These are phyloP conservation scores for Enteromius thamalakanensis DNA, from an alignment of 2,797 vertebrate genomes.

Conservation along the genomic window DNA sequence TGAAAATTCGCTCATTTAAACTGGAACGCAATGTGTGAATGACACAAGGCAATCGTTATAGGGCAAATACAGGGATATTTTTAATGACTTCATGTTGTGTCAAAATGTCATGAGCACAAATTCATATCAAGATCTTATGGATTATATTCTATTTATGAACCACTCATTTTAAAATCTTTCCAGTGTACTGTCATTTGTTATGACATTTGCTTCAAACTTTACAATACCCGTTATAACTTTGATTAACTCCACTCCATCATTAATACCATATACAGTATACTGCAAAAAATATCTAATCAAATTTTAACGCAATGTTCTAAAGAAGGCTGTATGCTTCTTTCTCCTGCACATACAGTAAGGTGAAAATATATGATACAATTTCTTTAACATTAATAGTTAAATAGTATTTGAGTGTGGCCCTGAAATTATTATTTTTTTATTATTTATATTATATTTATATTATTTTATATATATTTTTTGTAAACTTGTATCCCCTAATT, in stretches of 20 bases:
- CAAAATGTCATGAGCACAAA: background rate
- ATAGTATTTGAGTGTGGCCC: background rate
- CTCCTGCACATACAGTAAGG: background rate
- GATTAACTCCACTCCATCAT: background rate
- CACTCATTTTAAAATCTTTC: background rate
- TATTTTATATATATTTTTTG: no score
- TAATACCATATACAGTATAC: background rate
- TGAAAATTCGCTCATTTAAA: background rate
- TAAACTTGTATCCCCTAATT: no score
- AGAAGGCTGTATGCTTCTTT: no score
- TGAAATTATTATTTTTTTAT: no score
- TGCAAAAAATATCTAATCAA: background rate
- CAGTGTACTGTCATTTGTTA: background rate
- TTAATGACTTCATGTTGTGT: background rate
- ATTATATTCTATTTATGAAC: background rate
- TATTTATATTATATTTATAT: no score
- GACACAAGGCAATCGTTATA: background rate
- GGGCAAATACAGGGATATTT: background rate
- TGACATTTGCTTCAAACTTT: background rate
- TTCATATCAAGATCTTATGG: background rate
- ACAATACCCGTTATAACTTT: background rate
- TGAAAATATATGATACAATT: background rate
- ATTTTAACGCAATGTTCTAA: background rate
- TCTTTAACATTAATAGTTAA: background rate
- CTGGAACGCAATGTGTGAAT: background rate